phyloP scores from a whole-genome alignment of 2,888 invertebrate genomes.

The Brassicogethes aeneus region DNA sequence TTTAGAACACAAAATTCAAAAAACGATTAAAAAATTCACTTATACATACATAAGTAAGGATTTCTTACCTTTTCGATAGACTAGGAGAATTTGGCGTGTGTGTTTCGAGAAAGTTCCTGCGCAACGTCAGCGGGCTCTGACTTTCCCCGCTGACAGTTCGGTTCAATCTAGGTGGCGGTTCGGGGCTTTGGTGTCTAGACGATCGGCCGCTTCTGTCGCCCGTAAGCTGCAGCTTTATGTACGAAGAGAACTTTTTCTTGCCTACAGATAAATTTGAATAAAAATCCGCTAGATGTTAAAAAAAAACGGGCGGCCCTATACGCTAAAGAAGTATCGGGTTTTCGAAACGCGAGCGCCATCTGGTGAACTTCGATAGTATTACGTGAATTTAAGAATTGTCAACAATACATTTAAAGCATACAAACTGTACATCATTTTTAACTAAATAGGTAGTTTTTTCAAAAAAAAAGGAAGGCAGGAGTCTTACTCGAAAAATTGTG shows the following conservation, averaged over 20 bases:
- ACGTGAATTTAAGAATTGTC: no score
- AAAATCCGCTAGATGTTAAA: no score
- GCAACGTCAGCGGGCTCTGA: slow-evolving; percentile 47
- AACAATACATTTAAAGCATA: no score
- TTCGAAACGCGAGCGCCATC: no score
- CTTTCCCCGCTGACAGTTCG: slow-evolving; percentile 33
- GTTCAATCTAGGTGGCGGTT: slow-evolving; percentile 48
- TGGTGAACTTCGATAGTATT: no score
- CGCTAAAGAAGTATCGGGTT: no score
- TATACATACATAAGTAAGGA: neutral
- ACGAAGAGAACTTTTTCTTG: slow-evolving; percentile 74
- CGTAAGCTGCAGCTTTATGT: slow-evolving; percentile 69
- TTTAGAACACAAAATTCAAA: neutral
- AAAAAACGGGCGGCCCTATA: no score
- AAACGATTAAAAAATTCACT: neutral
- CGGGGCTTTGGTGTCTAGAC: slow-evolving; percentile 49
- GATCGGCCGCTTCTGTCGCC: slow-evolving; percentile 41
- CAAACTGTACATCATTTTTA: no score
- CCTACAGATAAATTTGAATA: slow-evolving; percentile 20
- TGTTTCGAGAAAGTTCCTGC: slow-evolving; percentile 50
- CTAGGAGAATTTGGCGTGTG: slow-evolving; percentile 45
- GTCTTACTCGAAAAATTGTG: no score
- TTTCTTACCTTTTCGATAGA: slow-evolving; percentile 45
- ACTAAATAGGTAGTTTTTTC: no score
- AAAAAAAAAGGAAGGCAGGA: no score